Evolutionary conservation across 2,888 invertebrate species (phyloP), one percentile per base, ranked within the genome.

Genomic region (Campaea margaritaria): DNA sequence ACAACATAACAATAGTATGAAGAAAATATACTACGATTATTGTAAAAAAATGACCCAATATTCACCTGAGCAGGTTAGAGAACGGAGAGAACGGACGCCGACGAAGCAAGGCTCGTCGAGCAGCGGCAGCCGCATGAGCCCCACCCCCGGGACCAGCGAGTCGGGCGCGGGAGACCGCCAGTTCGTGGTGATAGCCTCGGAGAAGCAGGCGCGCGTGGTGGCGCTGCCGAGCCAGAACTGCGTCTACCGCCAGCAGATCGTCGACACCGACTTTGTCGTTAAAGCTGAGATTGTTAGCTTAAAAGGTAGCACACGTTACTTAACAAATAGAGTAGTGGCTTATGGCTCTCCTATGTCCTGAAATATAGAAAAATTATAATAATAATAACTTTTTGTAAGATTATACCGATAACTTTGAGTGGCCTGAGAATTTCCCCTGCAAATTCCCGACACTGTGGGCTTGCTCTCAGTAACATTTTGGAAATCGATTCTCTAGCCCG

Each of bases 211-310:
- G 65, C 94, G 97, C 76, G 97, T 99, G 67, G 96, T 99, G 68
- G 97, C 98, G 70, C 94, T 99, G 82, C 99, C 99, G 68, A 98
- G 98, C 75, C 99, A 99, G 91, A 97, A 97, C 85, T 98, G 98
- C 93, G 96, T 98, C 74, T 98, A 97, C 92, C 95, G 98, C 76
- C 96, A 97, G 87, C 98, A 98, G 91, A 94, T 99, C 74, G 97
- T 97, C 66, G 98, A 99, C 81, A 95, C 96, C 10, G 97, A 98
- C 89, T 97, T 98, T 89, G 98, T 98, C 65, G 97, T 98, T 69
- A 97, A 97, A 91, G 97, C 98, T 61, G 98, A 98, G 92, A 96
- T 98, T 78, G 96, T 97, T 77, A 96, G 96, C 78, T 93, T 99
- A 81, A 97, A 96, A 96, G 97, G 97, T 98, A 39, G 31, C 31